Percentiles rank a stretch among this genome's conserved stretches.
Conservation (phyloP, 2,113 vertebrate genomes). For the Myotis yumanensis region DNA sequence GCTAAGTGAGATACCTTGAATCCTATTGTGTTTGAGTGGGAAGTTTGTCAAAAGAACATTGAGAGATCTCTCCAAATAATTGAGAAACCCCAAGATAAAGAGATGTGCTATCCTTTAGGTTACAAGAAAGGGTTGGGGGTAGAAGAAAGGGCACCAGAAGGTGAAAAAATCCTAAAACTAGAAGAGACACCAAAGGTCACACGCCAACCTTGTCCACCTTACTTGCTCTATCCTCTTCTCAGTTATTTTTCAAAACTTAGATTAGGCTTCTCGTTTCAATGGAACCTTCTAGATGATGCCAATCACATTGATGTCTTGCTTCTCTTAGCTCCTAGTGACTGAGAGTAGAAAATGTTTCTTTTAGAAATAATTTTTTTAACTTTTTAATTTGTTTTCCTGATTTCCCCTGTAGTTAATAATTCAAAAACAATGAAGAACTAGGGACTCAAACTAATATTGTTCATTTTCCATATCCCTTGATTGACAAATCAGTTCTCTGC, state of each 20-base stretch:
- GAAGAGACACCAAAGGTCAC: neutral
- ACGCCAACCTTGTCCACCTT: neutral
- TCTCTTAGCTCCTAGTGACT: neutral
- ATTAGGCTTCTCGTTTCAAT: neutral
- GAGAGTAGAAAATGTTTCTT: neutral
- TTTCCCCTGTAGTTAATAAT: neutral
- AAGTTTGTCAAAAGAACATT: neutral
- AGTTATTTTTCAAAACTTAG: neutral
- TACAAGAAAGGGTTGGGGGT: neutral
- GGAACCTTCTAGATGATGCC: neutral
- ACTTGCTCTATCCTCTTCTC: neutral
- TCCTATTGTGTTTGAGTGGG: neutral
- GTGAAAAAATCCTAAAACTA: conserved; percentile 8
- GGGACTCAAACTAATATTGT: neutral
- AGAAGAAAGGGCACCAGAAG: neutral
- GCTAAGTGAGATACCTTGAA: neutral
- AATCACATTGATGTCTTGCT: neutral
- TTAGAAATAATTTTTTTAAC: neutral
- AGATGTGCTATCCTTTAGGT: neutral
- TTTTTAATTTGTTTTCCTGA: neutral
- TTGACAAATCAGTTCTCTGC: neutral
- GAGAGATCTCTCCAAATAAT: neutral
- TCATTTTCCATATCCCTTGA: neutral
- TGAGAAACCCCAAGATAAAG: neutral
- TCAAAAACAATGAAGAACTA: neutral